Conservation (phyloP, 53 echinoderm and acorn worm species). For the Holothuria leucospilota region DNA sequence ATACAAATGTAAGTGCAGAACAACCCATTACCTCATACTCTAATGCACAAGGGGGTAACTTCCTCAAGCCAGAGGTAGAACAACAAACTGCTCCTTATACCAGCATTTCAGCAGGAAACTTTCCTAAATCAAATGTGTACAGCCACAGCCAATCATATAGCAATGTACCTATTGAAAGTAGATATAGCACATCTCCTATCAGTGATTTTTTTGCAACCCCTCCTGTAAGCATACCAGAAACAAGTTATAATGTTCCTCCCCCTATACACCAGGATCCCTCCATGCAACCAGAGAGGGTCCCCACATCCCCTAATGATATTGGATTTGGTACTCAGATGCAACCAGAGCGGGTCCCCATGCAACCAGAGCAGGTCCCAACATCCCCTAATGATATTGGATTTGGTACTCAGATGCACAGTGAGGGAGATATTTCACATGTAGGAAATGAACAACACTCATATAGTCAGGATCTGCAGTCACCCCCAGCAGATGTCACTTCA, state of each 20-base stretch:
- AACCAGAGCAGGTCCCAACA: background rate
- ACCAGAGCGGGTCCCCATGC: too few relatives aligned
- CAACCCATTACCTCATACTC: background rate
- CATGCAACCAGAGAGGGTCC: background rate
- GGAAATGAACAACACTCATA: background rate
- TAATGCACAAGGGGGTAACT: background rate
- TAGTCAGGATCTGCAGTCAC: background rate
- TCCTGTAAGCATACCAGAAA: background rate
- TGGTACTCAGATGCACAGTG: background rate
- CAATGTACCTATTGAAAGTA: background rate
- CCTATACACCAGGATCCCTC: background rate
- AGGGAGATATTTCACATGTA: background rate
- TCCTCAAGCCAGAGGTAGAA: too few relatives aligned
- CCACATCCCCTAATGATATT: background rate
- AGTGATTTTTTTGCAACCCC: constrained; percentile 2
- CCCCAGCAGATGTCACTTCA: background rate
- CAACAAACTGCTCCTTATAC: too few relatives aligned
- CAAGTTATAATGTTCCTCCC: background rate
- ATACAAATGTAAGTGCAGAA: too few relatives aligned
- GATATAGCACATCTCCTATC: background rate
- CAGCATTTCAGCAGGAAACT: background rate
- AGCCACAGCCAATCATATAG: constrained; percentile 5
- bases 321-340: background rate
- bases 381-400: background rate
- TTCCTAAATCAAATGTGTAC: background rate